A percentile compares a stretch with the other conserved stretches of the same genome.
phyloP scores from a whole-genome alignment of 2,113 vertebrate species.

The Canis aureus region DNA sequence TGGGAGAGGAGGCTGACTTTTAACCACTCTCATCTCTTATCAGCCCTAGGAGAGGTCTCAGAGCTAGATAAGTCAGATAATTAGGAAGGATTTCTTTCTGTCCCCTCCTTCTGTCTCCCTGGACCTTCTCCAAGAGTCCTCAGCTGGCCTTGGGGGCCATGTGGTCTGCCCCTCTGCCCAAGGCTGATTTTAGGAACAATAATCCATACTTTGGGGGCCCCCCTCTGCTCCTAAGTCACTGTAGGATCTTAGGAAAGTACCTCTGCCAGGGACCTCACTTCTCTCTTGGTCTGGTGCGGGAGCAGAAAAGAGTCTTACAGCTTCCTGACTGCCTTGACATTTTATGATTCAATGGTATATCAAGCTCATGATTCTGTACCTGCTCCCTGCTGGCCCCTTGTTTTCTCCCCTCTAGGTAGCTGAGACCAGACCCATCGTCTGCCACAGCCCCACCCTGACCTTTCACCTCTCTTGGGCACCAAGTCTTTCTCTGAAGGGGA shows the following conservation, averaged over 20 bases:
- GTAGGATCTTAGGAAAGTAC: neutral
- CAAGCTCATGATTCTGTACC: neutral
- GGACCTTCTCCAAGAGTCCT: neutral
- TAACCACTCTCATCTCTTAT: neutral
- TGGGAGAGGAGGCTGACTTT: neutral
- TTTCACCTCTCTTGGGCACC: neutral
- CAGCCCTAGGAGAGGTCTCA: neutral
- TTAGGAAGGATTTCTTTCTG: neutral
- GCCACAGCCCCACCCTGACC: neutral
- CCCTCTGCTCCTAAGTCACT: neutral
- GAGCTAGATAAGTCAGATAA: neutral
- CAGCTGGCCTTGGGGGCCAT: neutral
- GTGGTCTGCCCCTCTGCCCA: neutral
- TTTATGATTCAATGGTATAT: neutral
- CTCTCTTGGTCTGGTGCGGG: neutral
- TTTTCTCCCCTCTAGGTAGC: neutral
- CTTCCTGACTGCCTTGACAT: neutral
- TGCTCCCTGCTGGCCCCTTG: neutral
- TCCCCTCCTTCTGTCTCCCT: neutral
- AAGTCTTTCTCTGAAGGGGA: neutral
- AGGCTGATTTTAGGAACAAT: neutral
- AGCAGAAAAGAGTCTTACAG: neutral
- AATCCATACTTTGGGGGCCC: neutral
- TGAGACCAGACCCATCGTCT: neutral
- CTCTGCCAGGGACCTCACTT: neutral